phyloP scores from a whole-genome alignment of 2,888 invertebrate genomes.

The Amphipyra tragopoginis region DNA sequence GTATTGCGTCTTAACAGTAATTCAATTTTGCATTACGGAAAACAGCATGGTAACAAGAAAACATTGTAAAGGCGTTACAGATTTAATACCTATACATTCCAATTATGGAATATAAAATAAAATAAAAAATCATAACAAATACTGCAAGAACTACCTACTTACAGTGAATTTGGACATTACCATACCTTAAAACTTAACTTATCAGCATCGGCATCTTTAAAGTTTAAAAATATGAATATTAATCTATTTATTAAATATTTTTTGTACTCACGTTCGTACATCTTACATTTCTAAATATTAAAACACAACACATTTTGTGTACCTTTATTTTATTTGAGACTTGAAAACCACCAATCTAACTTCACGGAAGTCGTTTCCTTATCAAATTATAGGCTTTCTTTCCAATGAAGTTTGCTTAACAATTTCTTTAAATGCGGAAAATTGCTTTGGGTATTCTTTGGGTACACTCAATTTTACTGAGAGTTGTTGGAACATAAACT shows the following conservation, averaged over 20 bases:
- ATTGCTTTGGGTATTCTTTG: slow-evolving; percentile 39
- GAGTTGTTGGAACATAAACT: slow-evolving; percentile 26
- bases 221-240: too few species aligned
- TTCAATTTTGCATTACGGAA: not conserved
- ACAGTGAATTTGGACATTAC: too few species aligned
- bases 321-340: slow-evolving; percentile 26
- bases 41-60: not conserved
- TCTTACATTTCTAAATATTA: slow-evolving; percentile 46
- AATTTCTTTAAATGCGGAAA: slow-evolving; percentile 50
- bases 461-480: slow-evolving; percentile 29
- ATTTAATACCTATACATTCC: too few species aligned
- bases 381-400: slow-evolving; percentile 56
- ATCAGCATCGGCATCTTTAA: too few species aligned
- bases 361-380: slow-evolving; percentile 44
- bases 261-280: slow-evolving; percentile 26
- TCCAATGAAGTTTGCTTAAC: slow-evolving; percentile 34
- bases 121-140: too few species aligned
- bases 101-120: too few species aligned
- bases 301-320: slow-evolving; percentile 18
- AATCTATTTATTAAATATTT: slow-evolving; percentile 39
- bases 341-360: slow-evolving; percentile 27
- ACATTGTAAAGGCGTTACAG: too few species aligned
- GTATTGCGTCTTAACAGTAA: not conserved
- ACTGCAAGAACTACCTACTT: too few species aligned
- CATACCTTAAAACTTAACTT: too few species aligned